Conservation (phyloP, 2,113 vertebrate species). For the Oreocharis arfaki region DNA sequence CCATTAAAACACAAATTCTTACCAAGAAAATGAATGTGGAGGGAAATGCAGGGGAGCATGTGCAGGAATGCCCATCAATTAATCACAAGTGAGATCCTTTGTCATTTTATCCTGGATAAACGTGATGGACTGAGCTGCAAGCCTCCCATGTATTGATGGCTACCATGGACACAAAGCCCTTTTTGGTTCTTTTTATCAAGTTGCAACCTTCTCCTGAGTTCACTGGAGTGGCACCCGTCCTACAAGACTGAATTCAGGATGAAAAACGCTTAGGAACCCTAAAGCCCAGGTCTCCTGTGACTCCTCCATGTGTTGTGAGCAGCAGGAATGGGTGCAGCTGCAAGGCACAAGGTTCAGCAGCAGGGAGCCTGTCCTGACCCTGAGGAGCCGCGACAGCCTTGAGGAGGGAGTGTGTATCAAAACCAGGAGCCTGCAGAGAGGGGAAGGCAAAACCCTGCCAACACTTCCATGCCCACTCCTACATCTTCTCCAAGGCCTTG, state of each 20-base stretch:
- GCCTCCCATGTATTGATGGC: neutral
- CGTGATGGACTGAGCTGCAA: neutral
- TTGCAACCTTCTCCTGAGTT: neutral
- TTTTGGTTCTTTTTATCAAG: neutral
- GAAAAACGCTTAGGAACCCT: neutral
- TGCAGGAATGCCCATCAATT: neutral
- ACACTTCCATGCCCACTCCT: too few species aligned
- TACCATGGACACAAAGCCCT: neutral
- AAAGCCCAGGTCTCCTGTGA: neutral
- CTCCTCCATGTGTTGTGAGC: neutral
- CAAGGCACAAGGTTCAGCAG: neutral
- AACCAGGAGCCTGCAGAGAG: neutral
- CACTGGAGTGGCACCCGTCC: fast-evolving
- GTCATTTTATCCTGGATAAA: neutral
- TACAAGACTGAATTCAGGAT: neutral
- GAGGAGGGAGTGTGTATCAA: fast-evolving
- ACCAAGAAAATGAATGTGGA: neutral
- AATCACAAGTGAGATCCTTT: neutral
- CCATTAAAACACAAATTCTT: neutral
- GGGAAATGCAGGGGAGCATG: neutral
- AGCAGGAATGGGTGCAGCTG: neutral
- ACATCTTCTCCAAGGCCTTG: neutral
- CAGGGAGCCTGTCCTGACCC: neutral
- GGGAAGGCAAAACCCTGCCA: neutral
- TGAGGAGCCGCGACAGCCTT: neutral